These are phyloP conservation scores for Notolepis coatsorum DNA, from an alignment of 2,797 vertebrate genomes.

Conservation along the genomic window DNA sequence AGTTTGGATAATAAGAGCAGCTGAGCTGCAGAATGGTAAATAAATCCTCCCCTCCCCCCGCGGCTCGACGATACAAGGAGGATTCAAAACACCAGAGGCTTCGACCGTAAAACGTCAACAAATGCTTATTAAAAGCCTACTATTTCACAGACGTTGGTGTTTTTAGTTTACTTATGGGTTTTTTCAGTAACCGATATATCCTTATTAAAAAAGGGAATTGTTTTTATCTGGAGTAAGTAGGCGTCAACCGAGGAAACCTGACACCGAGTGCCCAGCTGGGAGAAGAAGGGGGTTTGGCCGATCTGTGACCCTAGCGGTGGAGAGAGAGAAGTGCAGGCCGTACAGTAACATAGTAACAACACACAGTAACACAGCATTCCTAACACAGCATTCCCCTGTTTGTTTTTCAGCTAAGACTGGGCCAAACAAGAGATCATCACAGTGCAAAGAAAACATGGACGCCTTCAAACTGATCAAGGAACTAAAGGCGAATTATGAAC, in stretches of 20 bases:
- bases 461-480: slow-evolving; percentile 91
- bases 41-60: slow-evolving; percentile 61
- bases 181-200: slow-evolving; percentile 3
- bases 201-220: neutral
- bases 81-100: too few species aligned
- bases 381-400: neutral
- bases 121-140: slow-evolving; percentile 49
- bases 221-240: slow-evolving; percentile 57
- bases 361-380: neutral
- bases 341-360: slow-evolving; percentile 12
- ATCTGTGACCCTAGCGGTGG: slow-evolving; percentile 31
- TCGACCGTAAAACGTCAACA: too few species aligned
- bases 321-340: neutral
- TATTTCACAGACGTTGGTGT: neutral
- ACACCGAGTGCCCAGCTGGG: slow-evolving; percentile 77
- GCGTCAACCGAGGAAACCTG: slow-evolving; percentile 71
- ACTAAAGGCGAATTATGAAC: slow-evolving; percentile 88
- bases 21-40: neutral
- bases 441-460: slow-evolving; percentile 76
- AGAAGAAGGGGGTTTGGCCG: slow-evolving; percentile 43
- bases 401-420: slow-evolving; percentile 48
- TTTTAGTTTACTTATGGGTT: neutral
- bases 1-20: neutral
- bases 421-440: slow-evolving; percentile 9
- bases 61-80: slow-evolving; percentile 19